Evolutionary conservation across 1,140 invertebrate species (phyloP), one percentile per base, ranked within the genome.

Genomic region (Lordiphosa clarofinis): DNA sequence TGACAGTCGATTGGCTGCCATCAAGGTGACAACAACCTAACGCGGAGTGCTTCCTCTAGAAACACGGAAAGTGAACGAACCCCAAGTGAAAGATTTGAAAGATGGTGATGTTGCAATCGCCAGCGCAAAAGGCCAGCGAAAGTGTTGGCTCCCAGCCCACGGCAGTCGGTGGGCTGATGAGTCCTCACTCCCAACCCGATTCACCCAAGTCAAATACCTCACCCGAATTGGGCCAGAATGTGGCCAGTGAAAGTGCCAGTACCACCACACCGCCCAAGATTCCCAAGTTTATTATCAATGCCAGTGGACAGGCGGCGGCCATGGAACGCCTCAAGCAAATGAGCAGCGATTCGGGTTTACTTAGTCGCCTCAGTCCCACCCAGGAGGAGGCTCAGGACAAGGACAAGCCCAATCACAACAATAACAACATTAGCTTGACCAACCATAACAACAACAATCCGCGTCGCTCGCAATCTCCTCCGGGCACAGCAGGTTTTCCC

Each of bases 41-140:
- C 73, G 73, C 78, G 78, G 68, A 28, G 24, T 28, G 24, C 6
- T 28, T 28, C 24, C 4, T 28, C 5, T 28, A 7, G 2, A 1
- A 6, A 28, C 59, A 70, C 24, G 33, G 15, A 44, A 31, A 65
- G 69, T 72, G 69, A 50, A 38, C 9, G 4, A 62, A 21, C 21
- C 24, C 55, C 24, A 55, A 60, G 50, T 52, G 59, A 10, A 55
- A 31, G 33, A 61, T 49, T 37, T 4, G 36, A 48, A 61, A 64
- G 24, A 89, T 89, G 88, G 88, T 89, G 70, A 89, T 89, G 88
- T 61, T 89, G 58, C 88, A 89, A 59, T 88, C 88, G 67, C 86
- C 86, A 42, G 70, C 56, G 55, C 76, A 82, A 49, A 88, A 88
- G 61, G 68, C 64, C 43, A 73, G 67, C 43, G 86, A 88, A 19